phyloP scores from a whole-genome alignment of 2,888 invertebrate species.

The Thymelicus sylvestris region DNA sequence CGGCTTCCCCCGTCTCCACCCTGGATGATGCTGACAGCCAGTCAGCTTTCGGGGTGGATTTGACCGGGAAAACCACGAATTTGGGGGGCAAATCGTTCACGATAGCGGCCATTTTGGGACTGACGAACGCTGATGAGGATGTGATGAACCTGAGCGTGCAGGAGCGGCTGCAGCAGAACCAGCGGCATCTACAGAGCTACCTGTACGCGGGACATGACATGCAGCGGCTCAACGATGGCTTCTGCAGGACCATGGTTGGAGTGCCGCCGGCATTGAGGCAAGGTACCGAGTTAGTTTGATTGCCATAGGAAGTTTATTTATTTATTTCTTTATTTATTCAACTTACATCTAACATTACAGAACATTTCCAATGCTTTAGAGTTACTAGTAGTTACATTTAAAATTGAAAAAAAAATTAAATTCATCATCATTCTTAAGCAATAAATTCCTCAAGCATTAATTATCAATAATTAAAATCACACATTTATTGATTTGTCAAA shows the following conservation, averaged over 20 bases:
- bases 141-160: slow-evolving; percentile 85
- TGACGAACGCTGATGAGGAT: slow-evolving; percentile 83
- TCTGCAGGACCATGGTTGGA: slow-evolving; percentile 65
- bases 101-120: slow-evolving; percentile 93
- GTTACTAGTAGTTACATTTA: no score
- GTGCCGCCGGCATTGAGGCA: slow-evolving; percentile 65
- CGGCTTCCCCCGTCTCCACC: slow-evolving; percentile 69
- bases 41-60: slow-evolving; percentile 73
- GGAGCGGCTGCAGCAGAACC: slow-evolving; percentile 72
- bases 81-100: slow-evolving; percentile 91
- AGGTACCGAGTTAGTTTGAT: slow-evolving; percentile 53
- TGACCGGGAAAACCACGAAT: slow-evolving; percentile 73
- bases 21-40: slow-evolving; percentile 72
- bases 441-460: no score
- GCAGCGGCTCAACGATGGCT: slow-evolving; percentile 71
- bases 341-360: no score
- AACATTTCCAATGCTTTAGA: no score
- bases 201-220: slow-evolving; percentile 72
- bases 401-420: no score
- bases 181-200: slow-evolving; percentile 72
- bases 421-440: no score
- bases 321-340: no score
- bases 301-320: neutral
- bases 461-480: no score
- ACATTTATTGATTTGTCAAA: no score